Evolutionary conservation across 2,113 vertebrate genomes (phyloP), one percentile per base, ranked within the genome.

Genomic region (Pantherophis guttatus): DNA sequence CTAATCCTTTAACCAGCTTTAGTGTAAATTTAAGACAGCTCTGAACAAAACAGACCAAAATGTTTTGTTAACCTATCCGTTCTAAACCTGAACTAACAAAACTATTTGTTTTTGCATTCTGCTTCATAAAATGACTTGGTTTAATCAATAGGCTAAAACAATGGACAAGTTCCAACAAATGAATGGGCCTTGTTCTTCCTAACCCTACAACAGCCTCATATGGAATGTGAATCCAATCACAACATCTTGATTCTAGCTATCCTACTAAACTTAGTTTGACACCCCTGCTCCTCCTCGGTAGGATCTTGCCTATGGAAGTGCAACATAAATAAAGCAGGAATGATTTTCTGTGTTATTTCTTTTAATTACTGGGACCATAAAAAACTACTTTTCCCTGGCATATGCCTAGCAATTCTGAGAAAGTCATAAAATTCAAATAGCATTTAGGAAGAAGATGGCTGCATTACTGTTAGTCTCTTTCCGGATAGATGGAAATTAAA

Each of bases 401-500:
- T 90, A n/a, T 29, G 26, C 75, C 92, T 62, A 52, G 55, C 88
- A 86, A 90, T 62, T 23, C 75, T 5, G 19, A 90, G 70, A 86
- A 93, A 93, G 70, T 93, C 85, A 93, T 93, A 93, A 93, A 87
- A 93, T 11, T n/a, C 75, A 59, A 90, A 90, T 26, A 62, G 23
- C 70, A 90, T 86, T 29, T 33, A 9, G 75, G 62, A 93, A 23
- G 92, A 90, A 93, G 90, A 93, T 90, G 92, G 88, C 75, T 90
- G n/a, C 75, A 86, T 86, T 62, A 86, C 90, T 93, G 86, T 90
- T 93, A 90, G 88, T 8, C 92, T 93, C 88, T 90, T 93, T 90
- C 17, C 12, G 13, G 55, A 93, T 93, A 93, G 90, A 44, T 81
- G 88, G 92, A 93, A 93, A 93, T 93, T 93, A 93, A 93, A 93